Conservation (phyloP, 1,140 invertebrate species). For the Grapholita molesta region DNA sequence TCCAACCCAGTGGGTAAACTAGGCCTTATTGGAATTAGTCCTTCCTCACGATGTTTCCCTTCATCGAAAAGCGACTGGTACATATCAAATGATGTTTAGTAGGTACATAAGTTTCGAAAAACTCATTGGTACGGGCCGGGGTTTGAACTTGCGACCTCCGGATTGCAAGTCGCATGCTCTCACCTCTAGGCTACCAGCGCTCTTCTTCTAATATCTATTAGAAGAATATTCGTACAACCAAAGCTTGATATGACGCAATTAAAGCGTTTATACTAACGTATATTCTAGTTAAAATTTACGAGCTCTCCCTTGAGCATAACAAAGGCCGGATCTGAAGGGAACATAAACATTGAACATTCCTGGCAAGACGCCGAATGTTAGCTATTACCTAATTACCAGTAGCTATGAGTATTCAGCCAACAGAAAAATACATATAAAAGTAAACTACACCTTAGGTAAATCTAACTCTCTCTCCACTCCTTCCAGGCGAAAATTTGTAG, state of each 20-base stretch:
- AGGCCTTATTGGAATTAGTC: no score
- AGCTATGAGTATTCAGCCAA: neutral
- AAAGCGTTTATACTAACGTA: neutral
- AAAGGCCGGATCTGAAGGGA: conserved; percentile 16
- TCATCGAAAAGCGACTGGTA: no score
- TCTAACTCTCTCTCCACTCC: neutral
- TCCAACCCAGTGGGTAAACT: no score
- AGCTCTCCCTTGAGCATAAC: conserved; percentile 6
- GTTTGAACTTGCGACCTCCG: no score
- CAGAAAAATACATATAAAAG: neutral
- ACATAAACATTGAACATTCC: conserved; percentile 10
- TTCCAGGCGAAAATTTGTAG: neutral
- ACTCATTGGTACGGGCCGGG: no score
- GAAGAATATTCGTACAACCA: no score
- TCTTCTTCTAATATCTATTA: no score
- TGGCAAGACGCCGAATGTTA: conserved; percentile 1
- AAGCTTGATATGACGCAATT: neutral
- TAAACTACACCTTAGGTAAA: neutral
- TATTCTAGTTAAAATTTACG: neutral
- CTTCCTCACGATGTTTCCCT: no score
- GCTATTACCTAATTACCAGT: neutral
- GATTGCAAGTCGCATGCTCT: no score
- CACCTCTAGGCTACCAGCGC: no score
- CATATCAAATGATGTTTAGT: no score
- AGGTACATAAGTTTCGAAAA: no score